Evolutionary conservation across 2,113 vertebrate genomes (phyloP).

Genomic region (Lepus americanus): DNA sequence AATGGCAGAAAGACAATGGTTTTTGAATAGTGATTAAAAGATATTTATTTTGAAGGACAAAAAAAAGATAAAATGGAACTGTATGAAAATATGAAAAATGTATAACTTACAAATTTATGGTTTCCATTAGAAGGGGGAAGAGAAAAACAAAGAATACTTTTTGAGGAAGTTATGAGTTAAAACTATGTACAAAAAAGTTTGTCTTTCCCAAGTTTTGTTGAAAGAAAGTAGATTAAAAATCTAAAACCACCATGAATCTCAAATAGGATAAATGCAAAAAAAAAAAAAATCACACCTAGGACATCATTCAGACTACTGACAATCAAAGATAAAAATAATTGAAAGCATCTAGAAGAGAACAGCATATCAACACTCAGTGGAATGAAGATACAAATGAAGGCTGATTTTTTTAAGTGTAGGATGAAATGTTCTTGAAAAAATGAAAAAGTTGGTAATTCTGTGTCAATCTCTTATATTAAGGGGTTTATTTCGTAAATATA

Average conservation of each 20-base stretch:
- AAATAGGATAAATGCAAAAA: constrained; percentile 45
- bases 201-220: constrained; percentile 1
- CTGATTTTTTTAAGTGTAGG: neutral
- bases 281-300: constrained; percentile 7
- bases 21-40: constrained; percentile 15
- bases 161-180: constrained; percentile 39
- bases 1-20: neutral
- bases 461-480: neutral
- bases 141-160: constrained; percentile 12
- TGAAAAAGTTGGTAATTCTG: constrained; percentile 29
- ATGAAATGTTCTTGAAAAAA: constrained; percentile 49
- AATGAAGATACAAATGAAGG: neutral
- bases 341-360: neutral
- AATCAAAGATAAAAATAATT: neutral
- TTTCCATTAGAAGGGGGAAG: neutral
- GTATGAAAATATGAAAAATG: constrained; percentile 17
- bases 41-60: constrained; percentile 12
- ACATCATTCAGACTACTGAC: neutral
- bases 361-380: neutral
- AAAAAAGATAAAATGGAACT: neutral
- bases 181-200: neutral
- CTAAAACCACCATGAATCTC: neutral
- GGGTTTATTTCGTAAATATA: neutral
- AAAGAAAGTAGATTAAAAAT: neutral
- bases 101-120: neutral